Evolutionary conservation across 1,140 invertebrate species (phyloP).

Genomic region (Nebria ingens): DNA sequence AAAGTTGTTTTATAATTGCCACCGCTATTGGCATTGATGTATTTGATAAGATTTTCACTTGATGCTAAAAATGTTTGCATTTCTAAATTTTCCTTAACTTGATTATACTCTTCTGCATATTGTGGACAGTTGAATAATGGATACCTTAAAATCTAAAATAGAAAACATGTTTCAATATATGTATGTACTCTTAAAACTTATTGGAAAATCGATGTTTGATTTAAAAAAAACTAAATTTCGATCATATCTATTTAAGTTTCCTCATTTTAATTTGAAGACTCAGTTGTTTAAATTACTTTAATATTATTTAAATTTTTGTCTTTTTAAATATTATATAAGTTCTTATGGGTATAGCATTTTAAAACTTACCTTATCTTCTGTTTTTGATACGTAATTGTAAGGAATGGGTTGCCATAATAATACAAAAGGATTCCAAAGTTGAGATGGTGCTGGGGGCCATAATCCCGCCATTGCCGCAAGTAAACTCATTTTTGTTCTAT

Average conservation of each 20-base stretch:
- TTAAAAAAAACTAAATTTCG: too few species aligned
- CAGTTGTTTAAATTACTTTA: too few species aligned
- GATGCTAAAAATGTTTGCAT: not conserved
- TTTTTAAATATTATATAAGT: not conserved
- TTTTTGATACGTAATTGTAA: slow-evolving; percentile 8
- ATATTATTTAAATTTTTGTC: too few species aligned
- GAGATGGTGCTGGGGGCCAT: not conserved
- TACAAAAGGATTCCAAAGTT: slow-evolving; percentile 27
- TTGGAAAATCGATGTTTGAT: too few species aligned
- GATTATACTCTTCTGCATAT: not conserved
- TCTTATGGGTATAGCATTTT: not conserved
- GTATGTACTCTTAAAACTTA: not conserved
- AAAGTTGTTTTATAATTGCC: not conserved
- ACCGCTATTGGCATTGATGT: not conserved
- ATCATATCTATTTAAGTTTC: too few species aligned
- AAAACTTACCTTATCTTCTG: not conserved
- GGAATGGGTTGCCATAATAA: slow-evolving; percentile 35
- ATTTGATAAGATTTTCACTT: not conserved
- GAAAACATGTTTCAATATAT: not conserved
- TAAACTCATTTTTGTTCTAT: not conserved
- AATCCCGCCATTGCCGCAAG: not conserved
- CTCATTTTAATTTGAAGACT: too few species aligned
- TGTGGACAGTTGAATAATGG: not conserved
- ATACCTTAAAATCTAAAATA: not conserved
- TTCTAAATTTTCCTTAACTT: not conserved